Evolutionary conservation across 2,888 invertebrate genomes (phyloP).

Genomic region (Apotomis turbidana): DNA sequence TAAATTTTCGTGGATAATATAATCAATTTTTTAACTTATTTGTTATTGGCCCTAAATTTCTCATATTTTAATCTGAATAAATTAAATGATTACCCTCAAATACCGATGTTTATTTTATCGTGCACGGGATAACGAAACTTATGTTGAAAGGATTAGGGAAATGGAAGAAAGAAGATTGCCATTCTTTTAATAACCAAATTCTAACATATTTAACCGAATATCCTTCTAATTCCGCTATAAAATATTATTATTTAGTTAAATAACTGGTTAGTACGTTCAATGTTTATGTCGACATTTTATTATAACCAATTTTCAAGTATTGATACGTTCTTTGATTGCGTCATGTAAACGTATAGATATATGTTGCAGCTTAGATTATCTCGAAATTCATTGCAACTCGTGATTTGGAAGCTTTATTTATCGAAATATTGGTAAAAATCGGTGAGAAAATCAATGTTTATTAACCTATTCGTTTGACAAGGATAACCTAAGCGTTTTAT

Average conservation of each 20-base stretch:
- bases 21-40: neutral
- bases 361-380: constrained; percentile 55
- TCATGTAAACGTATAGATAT: constrained; percentile 76
- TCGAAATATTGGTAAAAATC: constrained; percentile 40
- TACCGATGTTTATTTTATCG: constrained; percentile 10
- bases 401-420: constrained; percentile 38
- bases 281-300: constrained; percentile 62
- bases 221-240: constrained; percentile 13
- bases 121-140: constrained; percentile 30
- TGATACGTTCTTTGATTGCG: constrained; percentile 78
- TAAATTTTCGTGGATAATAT: neutral
- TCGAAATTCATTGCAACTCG: constrained; percentile 48
- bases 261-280: constrained; percentile 56
- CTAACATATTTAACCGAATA: constrained; percentile 14
- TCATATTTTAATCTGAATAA: neutral
- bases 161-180: constrained; percentile 70
- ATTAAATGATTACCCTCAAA: neutral
- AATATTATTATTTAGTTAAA: constrained; percentile 40
- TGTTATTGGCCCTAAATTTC: neutral
- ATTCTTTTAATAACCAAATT: constrained; percentile 67
- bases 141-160: constrained; percentile 48
- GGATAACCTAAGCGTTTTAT: constrained; percentile 73
- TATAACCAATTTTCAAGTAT: constrained; percentile 73
- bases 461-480: constrained; percentile 77
- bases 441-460: constrained; percentile 50